These are phyloP conservation scores for Empidonax traillii DNA, from an alignment of 2,113 vertebrate species.

Conservation along the genomic window DNA sequence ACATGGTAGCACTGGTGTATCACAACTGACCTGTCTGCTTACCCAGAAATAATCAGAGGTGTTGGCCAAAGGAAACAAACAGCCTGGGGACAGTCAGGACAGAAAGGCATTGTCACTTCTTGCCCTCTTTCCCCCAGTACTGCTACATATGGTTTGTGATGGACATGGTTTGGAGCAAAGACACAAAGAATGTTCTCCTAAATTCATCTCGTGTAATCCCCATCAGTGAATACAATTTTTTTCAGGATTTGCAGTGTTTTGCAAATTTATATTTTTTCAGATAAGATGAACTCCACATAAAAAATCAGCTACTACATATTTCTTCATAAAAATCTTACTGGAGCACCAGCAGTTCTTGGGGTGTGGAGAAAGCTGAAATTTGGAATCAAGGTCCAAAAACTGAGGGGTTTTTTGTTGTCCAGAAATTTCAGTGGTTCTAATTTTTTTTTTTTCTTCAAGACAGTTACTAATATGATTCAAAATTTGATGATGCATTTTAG, in stretches of 20 bases:
- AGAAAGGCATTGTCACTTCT: neutral
- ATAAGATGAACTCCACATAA: neutral
- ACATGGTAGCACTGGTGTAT: neutral
- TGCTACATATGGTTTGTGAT: neutral
- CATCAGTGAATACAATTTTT: neutral
- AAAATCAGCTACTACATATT: neutral
- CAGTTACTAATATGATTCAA: neutral
- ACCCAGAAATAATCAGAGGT: conserved; percentile 13
- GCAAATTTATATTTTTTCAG: neutral
- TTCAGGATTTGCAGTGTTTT: neutral
- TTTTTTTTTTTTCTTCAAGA: neutral
- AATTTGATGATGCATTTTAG: neutral
- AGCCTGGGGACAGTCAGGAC: neutral
- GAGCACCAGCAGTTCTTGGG: neutral
- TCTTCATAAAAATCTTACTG: neutral
- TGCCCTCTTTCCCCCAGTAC: neutral
- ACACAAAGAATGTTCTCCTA: neutral
- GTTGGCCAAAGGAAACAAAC: neutral
- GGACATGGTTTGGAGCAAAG: conserved; percentile 3
- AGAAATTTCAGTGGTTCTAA: neutral
- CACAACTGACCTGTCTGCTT: neutral
- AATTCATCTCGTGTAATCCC: neutral
- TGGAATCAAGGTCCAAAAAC: neutral
- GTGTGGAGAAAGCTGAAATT: neutral
- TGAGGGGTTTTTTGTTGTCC: neutral